These are phyloP conservation scores for Polymixis lichenea DNA, from an alignment of 2,888 invertebrate genomes.

Conservation along the genomic window DNA sequence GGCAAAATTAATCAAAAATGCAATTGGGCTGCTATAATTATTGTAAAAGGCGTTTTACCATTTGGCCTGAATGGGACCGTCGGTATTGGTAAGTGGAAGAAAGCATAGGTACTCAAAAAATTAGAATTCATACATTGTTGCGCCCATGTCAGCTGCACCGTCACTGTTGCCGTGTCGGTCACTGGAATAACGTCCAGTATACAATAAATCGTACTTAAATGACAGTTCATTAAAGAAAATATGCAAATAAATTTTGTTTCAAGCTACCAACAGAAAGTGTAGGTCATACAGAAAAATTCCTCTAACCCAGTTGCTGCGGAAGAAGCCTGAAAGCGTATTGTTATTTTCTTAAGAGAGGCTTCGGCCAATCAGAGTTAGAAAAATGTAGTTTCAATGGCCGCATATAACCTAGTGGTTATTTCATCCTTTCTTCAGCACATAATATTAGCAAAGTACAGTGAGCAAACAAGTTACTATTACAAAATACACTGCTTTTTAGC, in stretches of 20 bases:
- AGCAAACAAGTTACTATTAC: background rate
- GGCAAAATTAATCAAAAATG: conserved; percentile 47
- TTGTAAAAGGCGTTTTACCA: conserved; percentile 23
- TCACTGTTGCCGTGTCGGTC: background rate
- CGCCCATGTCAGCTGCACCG: background rate
- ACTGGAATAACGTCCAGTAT: conserved; percentile 13
- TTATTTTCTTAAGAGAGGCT: background rate
- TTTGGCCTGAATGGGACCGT: background rate
- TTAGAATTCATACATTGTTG: background rate
- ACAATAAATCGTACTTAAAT: conserved; percentile 48
- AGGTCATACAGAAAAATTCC: background rate
- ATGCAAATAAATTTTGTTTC: conserved; percentile 11
- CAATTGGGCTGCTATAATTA: conserved; percentile 52
- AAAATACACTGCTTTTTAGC: background rate
- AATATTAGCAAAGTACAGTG: conserved; percentile 13
- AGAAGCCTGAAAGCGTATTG: background rate
- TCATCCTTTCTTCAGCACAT: conserved; percentile 5
- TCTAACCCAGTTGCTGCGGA: background rate
- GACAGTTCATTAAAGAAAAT: conserved; percentile 11
- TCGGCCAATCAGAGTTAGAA: background rate
- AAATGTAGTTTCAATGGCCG: background rate
- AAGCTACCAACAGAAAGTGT: conserved; percentile 58
- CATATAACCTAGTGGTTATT: background rate
- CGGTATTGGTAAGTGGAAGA: conserved; percentile 11
- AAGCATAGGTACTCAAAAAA: background rate